Evolutionary conservation across 1,140 invertebrate genomes (phyloP), one percentile per base, ranked within the genome.

Genomic region (Drosophila lini): DNA sequence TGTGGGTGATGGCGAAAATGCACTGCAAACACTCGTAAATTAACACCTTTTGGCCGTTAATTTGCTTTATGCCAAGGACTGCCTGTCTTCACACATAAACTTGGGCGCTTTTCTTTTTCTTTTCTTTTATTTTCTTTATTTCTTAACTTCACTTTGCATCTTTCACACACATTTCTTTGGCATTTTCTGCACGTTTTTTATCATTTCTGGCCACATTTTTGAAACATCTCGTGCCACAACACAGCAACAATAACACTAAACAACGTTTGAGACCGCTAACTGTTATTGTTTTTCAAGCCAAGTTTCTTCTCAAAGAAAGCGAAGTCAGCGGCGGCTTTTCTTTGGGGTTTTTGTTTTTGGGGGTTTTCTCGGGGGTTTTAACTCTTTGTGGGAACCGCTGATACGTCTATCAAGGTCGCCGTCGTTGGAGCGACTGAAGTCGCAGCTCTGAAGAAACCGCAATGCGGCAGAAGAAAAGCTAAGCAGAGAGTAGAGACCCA

Each of bases 321-420:
- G 71, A 58, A 48, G 58, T 52, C 60, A 25, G 57, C 68, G 78
- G 65, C 61, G 45, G 57, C 57, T 74, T 48, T 56, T 63, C 67
- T 52, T 42, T 68, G 41, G 38, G 32, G 59, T 25, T 45, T 38
- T 47, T 47, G n/a, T n/a, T 60, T 28, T 13, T 3, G 34, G 34
- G 56, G 45, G 10, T 22, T 10, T 16, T 25, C 16, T n/a, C 19
- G 44, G 44, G n/a, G 22, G 38, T 34, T 47, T 50, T 71, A 32
- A 60, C 34, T 56, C 7, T 11, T 60, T n/a, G 31, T 57, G 41
- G 15, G 22, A 62, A 79, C 81, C 88, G 90, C 81, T 78, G 73
- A 78, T 74, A 88, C 90, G 91, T 92, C 91, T 91, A 90, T 90
- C 91, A 92, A 92, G 91, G 91, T 92, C 91, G 91, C 91, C 83